phyloP scores from a whole-genome alignment of 2,797 vertebrate genomes.

The Smutsia temminckii region DNA sequence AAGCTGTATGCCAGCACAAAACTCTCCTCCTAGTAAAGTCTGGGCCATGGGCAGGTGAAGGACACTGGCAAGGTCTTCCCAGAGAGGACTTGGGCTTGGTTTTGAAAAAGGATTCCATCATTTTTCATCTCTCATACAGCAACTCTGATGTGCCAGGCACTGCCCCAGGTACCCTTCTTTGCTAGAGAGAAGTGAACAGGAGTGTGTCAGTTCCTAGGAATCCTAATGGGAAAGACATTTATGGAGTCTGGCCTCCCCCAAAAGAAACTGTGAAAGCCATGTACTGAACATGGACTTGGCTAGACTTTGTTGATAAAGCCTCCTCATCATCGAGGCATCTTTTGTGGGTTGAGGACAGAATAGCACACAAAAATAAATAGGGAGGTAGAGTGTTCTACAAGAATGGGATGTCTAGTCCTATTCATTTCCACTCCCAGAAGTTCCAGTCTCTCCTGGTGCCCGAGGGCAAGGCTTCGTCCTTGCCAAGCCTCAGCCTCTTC shows the following conservation, averaged over 20 bases:
- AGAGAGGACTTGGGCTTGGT: not conserved
- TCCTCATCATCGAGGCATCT: accelerated
- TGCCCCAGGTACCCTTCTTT: accelerated
- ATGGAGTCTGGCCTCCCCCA: not conserved
- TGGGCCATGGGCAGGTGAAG: too few species aligned
- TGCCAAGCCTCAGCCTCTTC: not conserved
- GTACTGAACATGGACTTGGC: not conserved
- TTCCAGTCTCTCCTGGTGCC: too few species aligned
- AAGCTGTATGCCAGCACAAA: not conserved
- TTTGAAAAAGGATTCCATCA: not conserved
- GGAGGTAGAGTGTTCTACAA: not conserved
- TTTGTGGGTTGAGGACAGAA: accelerated
- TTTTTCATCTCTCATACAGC: not conserved
- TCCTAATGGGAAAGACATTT: not conserved
- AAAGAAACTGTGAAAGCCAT: not conserved
- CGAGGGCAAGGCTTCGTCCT: not conserved
- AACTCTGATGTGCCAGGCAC: too few species aligned
- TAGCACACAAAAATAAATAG: accelerated
- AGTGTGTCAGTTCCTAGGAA: not conserved
- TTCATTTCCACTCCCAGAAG: not conserved
- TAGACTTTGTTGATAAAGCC: too few species aligned
- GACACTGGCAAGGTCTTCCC: accelerated
- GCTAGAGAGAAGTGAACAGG: not conserved
- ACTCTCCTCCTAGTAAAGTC: not conserved
- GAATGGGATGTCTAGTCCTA: not conserved